Evolutionary conservation across 2,888 invertebrate genomes (phyloP).

Genomic region (Sminthurinus aureus): DNA sequence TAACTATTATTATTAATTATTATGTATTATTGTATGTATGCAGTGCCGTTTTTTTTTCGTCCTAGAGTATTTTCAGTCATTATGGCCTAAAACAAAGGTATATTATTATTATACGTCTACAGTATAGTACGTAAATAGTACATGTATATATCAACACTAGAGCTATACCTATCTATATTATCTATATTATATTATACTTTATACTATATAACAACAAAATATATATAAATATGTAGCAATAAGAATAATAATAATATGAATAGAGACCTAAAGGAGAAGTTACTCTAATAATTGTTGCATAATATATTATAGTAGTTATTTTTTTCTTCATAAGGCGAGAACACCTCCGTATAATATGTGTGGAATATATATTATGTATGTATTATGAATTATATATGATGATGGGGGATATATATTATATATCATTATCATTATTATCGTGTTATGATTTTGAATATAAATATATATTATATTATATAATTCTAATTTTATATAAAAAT

Average conservation of each 20-base stretch:
- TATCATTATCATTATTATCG: no score
- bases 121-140: no score
- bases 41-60: background rate
- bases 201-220: background rate
- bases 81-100: background rate
- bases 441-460: background rate
- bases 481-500: background rate
- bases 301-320: slow-evolving; percentile 16
- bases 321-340: background rate
- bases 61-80: slow-evolving; percentile 1
- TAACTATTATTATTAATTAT: no score
- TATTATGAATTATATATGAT: no score
- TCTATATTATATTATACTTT: background rate
- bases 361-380: no score
- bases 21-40: background rate
- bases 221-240: background rate
- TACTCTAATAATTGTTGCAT: background rate
- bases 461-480: slow-evolving; percentile 1
- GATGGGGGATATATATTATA: background rate
- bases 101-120: no score
- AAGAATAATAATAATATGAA: background rate
- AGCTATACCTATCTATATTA: background rate
- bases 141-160: background rate
- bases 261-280: slow-evolving; percentile 1
- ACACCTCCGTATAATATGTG: background rate